A percentile compares a stretch with the other conserved stretches of the same genome.
These are phyloP conservation scores for Theropithecus gelada DNA, from an alignment of 2,113 vertebrate genomes.

Conservation along the genomic window DNA sequence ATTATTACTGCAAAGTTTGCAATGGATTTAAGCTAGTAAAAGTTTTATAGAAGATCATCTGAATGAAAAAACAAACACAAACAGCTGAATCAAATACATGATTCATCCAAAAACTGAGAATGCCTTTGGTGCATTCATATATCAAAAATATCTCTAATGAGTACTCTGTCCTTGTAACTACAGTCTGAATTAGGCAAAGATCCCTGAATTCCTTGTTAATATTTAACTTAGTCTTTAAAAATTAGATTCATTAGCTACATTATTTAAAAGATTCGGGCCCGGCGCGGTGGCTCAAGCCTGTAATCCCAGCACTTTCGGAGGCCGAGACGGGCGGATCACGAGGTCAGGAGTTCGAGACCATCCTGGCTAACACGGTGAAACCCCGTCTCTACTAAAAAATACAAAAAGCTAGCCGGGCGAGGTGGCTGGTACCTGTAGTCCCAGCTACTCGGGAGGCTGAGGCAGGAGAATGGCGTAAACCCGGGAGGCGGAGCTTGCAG, in stretches of 20 bases:
- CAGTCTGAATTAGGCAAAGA: neutral
- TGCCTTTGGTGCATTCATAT: constrained; percentile 4
- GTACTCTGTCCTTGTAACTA: neutral
- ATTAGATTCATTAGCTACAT: neutral
- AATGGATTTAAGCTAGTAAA: constrained; percentile 55
- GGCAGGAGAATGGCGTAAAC: no score
- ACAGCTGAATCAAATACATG: constrained; percentile 61
- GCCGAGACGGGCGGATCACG: no score
- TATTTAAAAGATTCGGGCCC: neutral
- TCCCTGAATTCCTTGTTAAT: neutral
- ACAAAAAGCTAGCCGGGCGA: no score
- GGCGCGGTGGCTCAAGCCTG: no score
- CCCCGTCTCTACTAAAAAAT: no score
- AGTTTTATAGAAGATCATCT: constrained; percentile 61
- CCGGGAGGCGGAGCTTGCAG: no score
- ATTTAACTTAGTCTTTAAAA: constrained; percentile 13
- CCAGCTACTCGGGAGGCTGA: no score
- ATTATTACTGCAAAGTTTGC: constrained; percentile 53
- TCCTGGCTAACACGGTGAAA: no score
- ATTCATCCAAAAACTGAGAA: constrained; percentile 21
- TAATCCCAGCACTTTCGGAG: no score
- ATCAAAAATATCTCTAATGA: constrained; percentile 32
- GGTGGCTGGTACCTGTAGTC: no score
- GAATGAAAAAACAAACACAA: constrained; percentile 63
- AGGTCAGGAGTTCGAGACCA: no score